Conservation (phyloP, 2,888 invertebrate species). For the Apodemia zela region DNA sequence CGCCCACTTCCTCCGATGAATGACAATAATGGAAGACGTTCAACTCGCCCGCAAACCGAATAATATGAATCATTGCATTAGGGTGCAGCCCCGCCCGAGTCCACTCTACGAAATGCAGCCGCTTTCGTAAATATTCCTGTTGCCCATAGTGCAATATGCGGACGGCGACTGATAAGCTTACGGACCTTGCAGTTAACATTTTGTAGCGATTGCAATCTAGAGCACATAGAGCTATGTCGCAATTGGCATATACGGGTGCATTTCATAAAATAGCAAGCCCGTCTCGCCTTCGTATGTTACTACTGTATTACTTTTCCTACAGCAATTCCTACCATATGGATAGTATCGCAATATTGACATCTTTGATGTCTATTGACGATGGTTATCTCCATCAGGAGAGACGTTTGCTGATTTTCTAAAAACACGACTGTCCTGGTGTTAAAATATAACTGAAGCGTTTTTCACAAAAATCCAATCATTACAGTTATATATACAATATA, state of each 20-base stretch:
- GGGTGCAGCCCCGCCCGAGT: constrained; percentile 77
- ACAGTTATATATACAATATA: too few relatives aligned
- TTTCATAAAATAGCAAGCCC: neutral
- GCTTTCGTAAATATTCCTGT: constrained; percentile 55
- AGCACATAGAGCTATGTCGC: constrained; percentile 33
- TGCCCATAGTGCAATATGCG: constrained; percentile 41
- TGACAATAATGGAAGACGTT: constrained; percentile 81
- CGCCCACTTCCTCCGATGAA: constrained; percentile 80
- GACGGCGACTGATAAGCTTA: constrained; percentile 36
- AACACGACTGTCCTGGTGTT: too few relatives aligned
- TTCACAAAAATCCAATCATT: too few relatives aligned
- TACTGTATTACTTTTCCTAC: neutral
- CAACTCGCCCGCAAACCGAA: constrained; percentile 80
- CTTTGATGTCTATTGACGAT: too few relatives aligned
- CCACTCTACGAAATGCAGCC: constrained; percentile 58
- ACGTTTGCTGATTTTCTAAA: too few relatives aligned
- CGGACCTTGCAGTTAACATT: constrained; percentile 36
- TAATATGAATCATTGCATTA: constrained; percentile 80
- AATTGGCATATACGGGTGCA: constrained; percentile 9
- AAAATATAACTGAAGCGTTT: too few relatives aligned
- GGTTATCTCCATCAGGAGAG: too few relatives aligned
- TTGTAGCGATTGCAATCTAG: constrained; percentile 29
- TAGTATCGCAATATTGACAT: too few relatives aligned
- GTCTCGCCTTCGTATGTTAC: neutral
- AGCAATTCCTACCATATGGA: neutral